A percentile compares a stretch with the other conserved stretches of the same genome.
Evolutionary conservation across 2,113 vertebrate genomes (phyloP).

Genomic region (Porphyrio hochstetteri): DNA sequence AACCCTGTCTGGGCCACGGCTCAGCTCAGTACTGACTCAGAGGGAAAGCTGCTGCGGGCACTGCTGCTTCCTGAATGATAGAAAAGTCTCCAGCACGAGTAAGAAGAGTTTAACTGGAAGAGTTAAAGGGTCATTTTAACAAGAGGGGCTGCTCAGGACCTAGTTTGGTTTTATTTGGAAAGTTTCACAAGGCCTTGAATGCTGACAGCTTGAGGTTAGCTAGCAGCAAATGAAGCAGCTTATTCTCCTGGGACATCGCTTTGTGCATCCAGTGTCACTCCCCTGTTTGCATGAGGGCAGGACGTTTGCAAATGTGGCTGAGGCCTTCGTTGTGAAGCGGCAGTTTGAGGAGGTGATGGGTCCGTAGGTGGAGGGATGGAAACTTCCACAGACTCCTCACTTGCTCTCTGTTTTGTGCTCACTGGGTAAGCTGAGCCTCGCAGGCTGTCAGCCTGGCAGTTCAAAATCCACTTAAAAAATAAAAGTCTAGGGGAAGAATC

Average conservation of each 20-base stretch:
- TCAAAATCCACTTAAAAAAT: not conserved
- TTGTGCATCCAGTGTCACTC: not conserved
- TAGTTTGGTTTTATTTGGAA: not conserved
- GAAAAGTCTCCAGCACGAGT: not conserved
- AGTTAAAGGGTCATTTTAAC: not conserved
- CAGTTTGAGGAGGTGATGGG: not conserved
- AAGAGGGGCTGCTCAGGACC: not conserved
- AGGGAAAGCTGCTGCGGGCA: not conserved
- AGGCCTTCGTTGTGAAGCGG: rapidly evolving
- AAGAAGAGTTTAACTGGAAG: not conserved
- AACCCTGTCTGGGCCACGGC: rapidly evolving
- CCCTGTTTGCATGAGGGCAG: not conserved
- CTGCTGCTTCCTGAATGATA: not conserved
- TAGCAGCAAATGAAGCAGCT: not conserved
- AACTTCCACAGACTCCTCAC: not conserved
- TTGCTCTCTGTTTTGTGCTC: not conserved
- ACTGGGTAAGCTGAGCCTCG: not conserved
- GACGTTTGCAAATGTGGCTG: not conserved
- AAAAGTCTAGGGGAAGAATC: not conserved
- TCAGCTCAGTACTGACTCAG: not conserved
- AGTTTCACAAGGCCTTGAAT: not conserved
- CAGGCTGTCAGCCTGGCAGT: not conserved
- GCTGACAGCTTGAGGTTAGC: not conserved
- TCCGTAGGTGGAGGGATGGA: not conserved
- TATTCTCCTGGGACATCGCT: not conserved